Conservation (phyloP, 2,797 vertebrate species). For the Merluccius polli region DNA sequence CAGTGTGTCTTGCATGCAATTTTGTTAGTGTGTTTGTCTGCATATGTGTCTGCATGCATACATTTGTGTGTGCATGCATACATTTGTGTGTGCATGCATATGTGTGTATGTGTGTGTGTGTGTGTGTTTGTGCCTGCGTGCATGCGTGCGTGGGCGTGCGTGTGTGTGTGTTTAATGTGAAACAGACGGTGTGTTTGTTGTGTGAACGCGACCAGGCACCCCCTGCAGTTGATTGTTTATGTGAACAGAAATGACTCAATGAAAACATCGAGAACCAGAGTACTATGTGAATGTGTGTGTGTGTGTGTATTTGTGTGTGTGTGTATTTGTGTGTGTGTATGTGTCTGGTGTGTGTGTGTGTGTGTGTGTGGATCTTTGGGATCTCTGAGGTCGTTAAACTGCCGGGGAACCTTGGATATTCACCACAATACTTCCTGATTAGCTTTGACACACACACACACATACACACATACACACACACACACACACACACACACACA, state of each 20-base stretch:
- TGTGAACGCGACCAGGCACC: slow-evolving; percentile 50
- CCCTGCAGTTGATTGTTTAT: slow-evolving; percentile 57
- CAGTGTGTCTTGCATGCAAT: not conserved
- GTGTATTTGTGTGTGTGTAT: not conserved
- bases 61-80: not conserved
- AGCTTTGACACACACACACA: slow-evolving; percentile 40
- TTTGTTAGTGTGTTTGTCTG: not conserved
- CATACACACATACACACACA: slow-evolving; percentile 27
- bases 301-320: slow-evolving; percentile 11
- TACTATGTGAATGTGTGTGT: not conserved
- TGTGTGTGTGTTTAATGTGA: slow-evolving; percentile 7
- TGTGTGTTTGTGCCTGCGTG: not conserved
- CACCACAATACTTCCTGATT: slow-evolving; percentile 1
- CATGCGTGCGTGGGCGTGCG: not conserved
- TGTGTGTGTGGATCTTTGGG: not conserved
- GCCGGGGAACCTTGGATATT: not conserved
- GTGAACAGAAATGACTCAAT: slow-evolving; percentile 41
- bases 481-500: slow-evolving; percentile 29
- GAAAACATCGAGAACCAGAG: slow-evolving; percentile 13
- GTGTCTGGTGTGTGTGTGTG: not conserved
- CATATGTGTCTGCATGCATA: slow-evolving; percentile 13
- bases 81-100: not conserved
- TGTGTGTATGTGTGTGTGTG: not conserved
- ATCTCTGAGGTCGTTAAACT: not conserved
- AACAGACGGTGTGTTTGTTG: slow-evolving; percentile 43